Base-by-base conservation (phyloP, 1,140 invertebrate species). In the Muscidifurax raptorellus region DNA sequence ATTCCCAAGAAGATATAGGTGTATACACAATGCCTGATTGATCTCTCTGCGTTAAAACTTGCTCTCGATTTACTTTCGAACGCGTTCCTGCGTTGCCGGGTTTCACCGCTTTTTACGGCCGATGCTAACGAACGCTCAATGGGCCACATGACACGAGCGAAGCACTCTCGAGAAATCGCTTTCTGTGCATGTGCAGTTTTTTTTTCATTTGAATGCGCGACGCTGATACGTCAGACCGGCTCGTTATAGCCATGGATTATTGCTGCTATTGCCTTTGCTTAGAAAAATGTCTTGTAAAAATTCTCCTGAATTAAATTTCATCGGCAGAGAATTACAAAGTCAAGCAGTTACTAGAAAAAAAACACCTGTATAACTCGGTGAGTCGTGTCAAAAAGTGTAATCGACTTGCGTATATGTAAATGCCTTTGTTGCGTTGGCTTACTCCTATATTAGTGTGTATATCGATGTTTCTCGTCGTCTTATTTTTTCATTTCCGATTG, bases 41-140 rank as follows among this genome's bases (percentile, higher is more conserved):
- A 44, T 80, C n/a, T 22, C 36, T 67, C 59, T 27, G 10, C 27
- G 32, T 80, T 64, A 44, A 67, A 80, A 67, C 77, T 80, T 32
- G 66, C 66, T 67, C 77, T 67, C 77, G 66, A 80, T 80, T 80
- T 80, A 80, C 77, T 80, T 80, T 66, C 77, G 64, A 80, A 67
- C 66, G 25, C 32, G 12, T 64, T 59, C 22, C 18, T 12, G 52
- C 52, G 22, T 59, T 13, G 44, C 18, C 12, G 25, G n/a, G 13
- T 78, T 78, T 64, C 47, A 78, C 76, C 59, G 32, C 77, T 80
- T 79, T 80, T 80, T 69, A 67, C 64, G 64, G 30, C 12, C 28
- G 28, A 28, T 69, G 67, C 67, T 59, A 30, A 77, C 52, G 25
- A 78, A 59, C 27, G 47, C 52, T 32, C 13, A 64, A 64, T 78